These are phyloP conservation scores for Propithecus perrieri DNA, from an alignment of 2,797 vertebrate species.

Conservation along the genomic window DNA sequence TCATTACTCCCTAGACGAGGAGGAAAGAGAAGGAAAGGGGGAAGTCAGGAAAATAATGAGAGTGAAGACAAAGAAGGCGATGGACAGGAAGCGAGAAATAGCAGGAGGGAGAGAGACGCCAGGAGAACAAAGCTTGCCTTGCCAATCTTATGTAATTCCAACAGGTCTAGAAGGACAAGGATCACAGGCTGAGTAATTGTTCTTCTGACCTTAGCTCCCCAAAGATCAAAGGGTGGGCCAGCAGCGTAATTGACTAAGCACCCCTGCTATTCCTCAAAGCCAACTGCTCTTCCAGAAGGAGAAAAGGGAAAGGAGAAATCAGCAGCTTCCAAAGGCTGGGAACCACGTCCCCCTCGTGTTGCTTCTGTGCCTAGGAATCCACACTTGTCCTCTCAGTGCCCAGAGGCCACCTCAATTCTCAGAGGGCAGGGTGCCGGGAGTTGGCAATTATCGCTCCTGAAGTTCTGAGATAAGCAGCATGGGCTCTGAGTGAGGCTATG, in stretches of 20 bases:
- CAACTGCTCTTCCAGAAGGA: neutral
- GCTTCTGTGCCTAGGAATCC: neutral
- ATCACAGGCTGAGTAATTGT: slow-evolving; percentile 30
- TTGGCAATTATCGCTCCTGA: neutral
- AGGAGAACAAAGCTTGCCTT: slow-evolving; percentile 38
- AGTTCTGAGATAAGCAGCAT: neutral
- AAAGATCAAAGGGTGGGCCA: slow-evolving; percentile 44
- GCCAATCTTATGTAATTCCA: slow-evolving; percentile 1
- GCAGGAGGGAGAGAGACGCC: slow-evolving; percentile 23
- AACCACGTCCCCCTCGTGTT: rapidly evolving
- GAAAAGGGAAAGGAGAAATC: neutral
- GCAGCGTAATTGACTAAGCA: slow-evolving; percentile 40
- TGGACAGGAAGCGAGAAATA: slow-evolving; percentile 41
- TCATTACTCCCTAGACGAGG: slow-evolving; percentile 36
- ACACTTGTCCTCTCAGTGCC: neutral
- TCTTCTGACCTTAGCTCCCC: slow-evolving; percentile 39
- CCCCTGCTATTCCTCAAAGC: slow-evolving; percentile 49
- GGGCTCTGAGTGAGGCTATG: neutral
- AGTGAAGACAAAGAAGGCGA: slow-evolving; percentile 9
- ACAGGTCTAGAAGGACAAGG: neutral
- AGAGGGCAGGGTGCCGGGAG: neutral
- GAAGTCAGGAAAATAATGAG: slow-evolving; percentile 47
- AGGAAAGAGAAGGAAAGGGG: slow-evolving; percentile 33
- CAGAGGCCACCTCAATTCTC: neutral
- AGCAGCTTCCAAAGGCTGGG: neutral